These are phyloP conservation scores for Lamprotornis superbus DNA, from an alignment of 2,113 vertebrate genomes.

Conservation along the genomic window DNA sequence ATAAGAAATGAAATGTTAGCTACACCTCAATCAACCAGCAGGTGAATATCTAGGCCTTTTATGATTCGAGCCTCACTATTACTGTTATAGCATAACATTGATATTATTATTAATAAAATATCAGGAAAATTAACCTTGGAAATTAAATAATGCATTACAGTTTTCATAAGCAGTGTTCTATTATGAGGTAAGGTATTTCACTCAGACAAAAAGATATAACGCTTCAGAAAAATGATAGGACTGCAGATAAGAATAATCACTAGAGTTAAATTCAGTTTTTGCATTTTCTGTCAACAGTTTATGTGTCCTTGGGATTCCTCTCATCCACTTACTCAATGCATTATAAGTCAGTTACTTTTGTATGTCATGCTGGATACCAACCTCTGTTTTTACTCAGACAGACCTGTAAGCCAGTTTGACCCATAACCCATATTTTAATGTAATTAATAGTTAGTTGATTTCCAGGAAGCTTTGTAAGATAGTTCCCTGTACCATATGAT, in stretches of 20 bases:
- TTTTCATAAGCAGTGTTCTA: not conserved
- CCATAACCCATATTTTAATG: not conserved
- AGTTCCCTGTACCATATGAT: not conserved
- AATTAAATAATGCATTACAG: not conserved
- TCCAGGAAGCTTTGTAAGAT: not conserved
- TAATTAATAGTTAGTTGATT: not conserved
- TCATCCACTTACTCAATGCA: not conserved
- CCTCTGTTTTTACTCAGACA: not conserved
- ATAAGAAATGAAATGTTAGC: not conserved
- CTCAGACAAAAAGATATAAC: not conserved
- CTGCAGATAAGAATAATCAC: not conserved
- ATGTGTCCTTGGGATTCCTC: not conserved
- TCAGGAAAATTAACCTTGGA: not conserved
- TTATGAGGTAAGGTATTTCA: not conserved
- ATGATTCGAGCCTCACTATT: not conserved
- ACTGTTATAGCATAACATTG: not conserved
- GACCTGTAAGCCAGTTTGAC: not conserved
- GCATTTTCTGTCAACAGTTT: not conserved
- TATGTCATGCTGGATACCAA: not conserved
- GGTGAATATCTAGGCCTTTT: not conserved
- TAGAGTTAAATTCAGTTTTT: not conserved
- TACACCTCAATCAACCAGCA: not conserved
- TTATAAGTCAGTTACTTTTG: not conserved
- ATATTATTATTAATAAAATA: not conserved
- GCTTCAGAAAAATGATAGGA: not conserved